Percentiles rank a stretch among this genome's conserved stretches.
Conservation (phyloP, 2,888 invertebrate genomes). For the Sarcophaga caerulescens region DNA sequence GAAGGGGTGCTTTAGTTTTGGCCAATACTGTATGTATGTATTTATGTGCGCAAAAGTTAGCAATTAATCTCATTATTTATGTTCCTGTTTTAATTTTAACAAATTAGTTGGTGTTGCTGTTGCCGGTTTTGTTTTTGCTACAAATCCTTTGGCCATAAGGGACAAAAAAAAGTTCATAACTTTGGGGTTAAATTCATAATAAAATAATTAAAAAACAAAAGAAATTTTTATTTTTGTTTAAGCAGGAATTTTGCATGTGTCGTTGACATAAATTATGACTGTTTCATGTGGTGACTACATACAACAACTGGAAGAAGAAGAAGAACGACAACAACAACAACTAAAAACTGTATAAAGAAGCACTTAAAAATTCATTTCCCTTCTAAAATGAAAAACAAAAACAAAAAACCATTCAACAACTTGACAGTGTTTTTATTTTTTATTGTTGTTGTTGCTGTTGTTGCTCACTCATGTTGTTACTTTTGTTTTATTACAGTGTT, state of each 20-base stretch:
- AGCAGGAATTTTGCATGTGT: conserved; percentile 67
- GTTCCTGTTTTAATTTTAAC: too few relatives aligned
- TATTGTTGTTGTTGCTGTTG: conserved; percentile 25
- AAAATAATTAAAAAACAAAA: conserved; percentile 27
- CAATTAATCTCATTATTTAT: too few relatives aligned
- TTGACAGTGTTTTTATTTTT: conserved; percentile 40
- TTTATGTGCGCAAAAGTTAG: too few relatives aligned
- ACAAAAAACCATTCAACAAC: conserved; percentile 47
- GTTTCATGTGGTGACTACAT: conserved; percentile 55
- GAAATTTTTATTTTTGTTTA: conserved; percentile 34
- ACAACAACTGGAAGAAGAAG: background rate
- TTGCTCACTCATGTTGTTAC: conserved; percentile 56
- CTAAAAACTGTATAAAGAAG: conserved; percentile 22
- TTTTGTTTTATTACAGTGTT: conserved; percentile 67
- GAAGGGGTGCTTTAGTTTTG: too few relatives aligned
- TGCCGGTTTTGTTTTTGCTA: too few relatives aligned
- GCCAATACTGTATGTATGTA: too few relatives aligned
- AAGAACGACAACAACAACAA: conserved; percentile 24
- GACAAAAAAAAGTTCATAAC: conserved; percentile 17
- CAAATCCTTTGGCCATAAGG: too few relatives aligned
- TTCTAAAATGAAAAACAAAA: conserved; percentile 33
- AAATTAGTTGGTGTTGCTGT: too few relatives aligned
- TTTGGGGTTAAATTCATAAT: conserved; percentile 52
- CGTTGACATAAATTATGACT: conserved; percentile 67
- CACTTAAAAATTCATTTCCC: conserved; percentile 48